Evolutionary conservation across 2,888 invertebrate species (phyloP), one percentile per base, ranked within the genome.

Genomic region (Stomorhina lunata): DNA sequence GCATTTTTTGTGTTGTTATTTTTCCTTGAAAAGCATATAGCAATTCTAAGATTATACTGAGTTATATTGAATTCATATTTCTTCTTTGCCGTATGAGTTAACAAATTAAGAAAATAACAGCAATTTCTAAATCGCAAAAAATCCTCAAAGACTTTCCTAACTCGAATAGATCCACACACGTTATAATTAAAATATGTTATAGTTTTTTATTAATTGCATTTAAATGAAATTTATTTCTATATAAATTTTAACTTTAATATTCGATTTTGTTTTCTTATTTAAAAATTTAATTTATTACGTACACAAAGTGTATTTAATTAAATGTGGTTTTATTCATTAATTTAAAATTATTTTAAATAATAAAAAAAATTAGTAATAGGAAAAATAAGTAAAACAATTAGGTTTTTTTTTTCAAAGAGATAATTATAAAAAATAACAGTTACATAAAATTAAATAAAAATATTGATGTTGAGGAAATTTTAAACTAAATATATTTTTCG

Each of bases 281-380:
- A 77, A 72, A 73, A 48, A n/a, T n/a, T n/a, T n/a, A n/a, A n/a
- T 43, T 57, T 68, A 48, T 75, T 57, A 78, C 55, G 34, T 71
- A 66, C 75, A 75, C 78, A 57, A 73, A 43, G 65, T 82, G 69
- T 69, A 72, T 48, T 59, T 63, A 17, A 40, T 43, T 53, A 17
- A n/a, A 63, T 32, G 34, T 40, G 17, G n/a, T 55, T 17, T 53
- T 20, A 27, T 27, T 55, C 12, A 65, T 65, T 57, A 61, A 73
- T 73, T 57, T 68, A 63, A 78, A 66, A 40, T 50, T 45, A 71
- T 66, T 66, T 59, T 66, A 77, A 57, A 65, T 61, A 81, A 81
- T 40, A 43, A 20, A n/a, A n/a, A n/a, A 77, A 77, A 59, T 63
- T 45, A 68, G 37, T 40, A 72, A 27, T 55, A 63, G 32, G 27